Evolutionary conservation across 2,797 vertebrate genomes (phyloP).

Genomic region (Rhinella marina): DNA sequence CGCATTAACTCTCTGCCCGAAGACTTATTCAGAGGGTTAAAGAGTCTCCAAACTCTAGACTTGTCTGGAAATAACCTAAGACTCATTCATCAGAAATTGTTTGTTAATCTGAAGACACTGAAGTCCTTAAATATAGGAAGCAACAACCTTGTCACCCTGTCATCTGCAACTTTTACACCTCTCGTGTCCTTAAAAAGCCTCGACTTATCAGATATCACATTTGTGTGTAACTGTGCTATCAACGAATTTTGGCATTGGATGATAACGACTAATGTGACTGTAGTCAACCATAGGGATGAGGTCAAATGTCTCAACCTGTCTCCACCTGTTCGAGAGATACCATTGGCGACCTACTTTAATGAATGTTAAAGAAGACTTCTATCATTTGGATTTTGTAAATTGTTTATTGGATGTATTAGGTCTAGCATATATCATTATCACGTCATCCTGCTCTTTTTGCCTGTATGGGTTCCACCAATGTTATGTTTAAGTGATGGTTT

Average conservation of each 20-base stretch:
- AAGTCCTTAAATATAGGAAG: slow-evolving; percentile 38
- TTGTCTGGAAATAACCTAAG: slow-evolving; percentile 59
- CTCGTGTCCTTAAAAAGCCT: slow-evolving; percentile 42
- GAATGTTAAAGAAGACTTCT: not conserved
- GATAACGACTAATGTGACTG: not conserved
- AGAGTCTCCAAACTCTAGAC: slow-evolving; percentile 50
- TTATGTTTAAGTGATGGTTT: not conserved
- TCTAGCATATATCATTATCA: not conserved
- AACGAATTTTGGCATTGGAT: slow-evolving; percentile 44
- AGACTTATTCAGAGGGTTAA: slow-evolving; percentile 43
- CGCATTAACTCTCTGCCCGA: slow-evolving; percentile 42
- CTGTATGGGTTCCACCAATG: not conserved
- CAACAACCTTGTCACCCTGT: slow-evolving; percentile 61
- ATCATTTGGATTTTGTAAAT: not conserved
- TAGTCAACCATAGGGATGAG: not conserved
- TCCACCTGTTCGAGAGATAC: not conserved
- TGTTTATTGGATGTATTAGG: not conserved
- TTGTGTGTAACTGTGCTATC: slow-evolving; percentile 59
- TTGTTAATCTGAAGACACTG: slow-evolving; percentile 44
- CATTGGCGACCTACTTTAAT: slow-evolving; percentile 41
- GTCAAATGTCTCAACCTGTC: slow-evolving; percentile 21
- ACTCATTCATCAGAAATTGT: slow-evolving; percentile 10
- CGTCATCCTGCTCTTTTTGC: not conserved
- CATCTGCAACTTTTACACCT: slow-evolving; percentile 10
- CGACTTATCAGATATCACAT: slow-evolving; percentile 49